Evolutionary conservation across 2,797 vertebrate genomes (phyloP), one percentile per base, ranked within the genome.

Genomic region (Phalloptychus januarius): DNA sequence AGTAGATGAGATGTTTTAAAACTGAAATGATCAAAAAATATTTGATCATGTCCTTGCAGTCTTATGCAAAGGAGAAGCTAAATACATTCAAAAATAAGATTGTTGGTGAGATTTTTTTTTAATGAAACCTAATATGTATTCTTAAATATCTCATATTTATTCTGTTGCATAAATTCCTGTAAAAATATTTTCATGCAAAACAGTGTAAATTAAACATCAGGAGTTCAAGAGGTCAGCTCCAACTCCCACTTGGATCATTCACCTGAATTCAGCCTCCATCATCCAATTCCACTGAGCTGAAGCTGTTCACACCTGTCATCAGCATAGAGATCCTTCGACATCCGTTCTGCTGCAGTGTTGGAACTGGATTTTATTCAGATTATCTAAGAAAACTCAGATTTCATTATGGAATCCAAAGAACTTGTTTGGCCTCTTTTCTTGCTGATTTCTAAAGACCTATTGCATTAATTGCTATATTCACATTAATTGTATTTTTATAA

Each of bases 221-320:
- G 71, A 50, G 20, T 50, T 50, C 20, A 50, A 10, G 48, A 65
- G 81, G 80, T 54, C 45, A 82, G 45, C 72, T 85, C 78, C 77
- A 23, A 76, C 71, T 71, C 74, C 88, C 79, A 83, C 74, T 85
- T 76, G 79, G 79, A 79, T 76, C 76, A 79, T 78, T 28, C 79
- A 87, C 83, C 78, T 90, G 86, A 80, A 84, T 78, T 46, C 80
- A 77, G 69, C 76, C 78, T 88, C 89, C 83, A 79, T 63, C 87
- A 54, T 85, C 81, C 77, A 88, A 85, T 90, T 88, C 38, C 75
- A 45, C 3, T 52, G 42, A 69, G 81, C 23, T 75, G 63, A 85
- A 77, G 83, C 65, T 6, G 70, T 81, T 84, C 81, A 87, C 86
- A 89, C 83, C 85, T 86, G 86, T 88, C 28, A 75, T 84, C 79